A percentile compares a stretch with the other conserved stretches of the same genome.
These are phyloP conservation scores for Hoplostethus mediterraneus DNA, from an alignment of 2,797 vertebrate species.

Conservation along the genomic window DNA sequence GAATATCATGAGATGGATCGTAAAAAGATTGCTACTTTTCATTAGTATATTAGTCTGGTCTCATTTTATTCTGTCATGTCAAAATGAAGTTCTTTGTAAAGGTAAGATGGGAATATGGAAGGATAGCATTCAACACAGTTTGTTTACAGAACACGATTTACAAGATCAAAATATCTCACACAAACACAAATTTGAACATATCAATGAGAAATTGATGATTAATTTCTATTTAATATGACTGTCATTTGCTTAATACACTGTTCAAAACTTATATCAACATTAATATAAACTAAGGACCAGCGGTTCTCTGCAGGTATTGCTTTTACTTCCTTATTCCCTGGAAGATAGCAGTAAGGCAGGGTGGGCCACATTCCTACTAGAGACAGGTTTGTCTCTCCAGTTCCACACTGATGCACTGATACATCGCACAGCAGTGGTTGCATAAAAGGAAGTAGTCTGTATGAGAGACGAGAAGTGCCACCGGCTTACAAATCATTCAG, in stretches of 20 bases:
- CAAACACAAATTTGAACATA: background rate
- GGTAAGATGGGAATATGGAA: background rate
- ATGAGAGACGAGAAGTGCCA: background rate
- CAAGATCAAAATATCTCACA: slow-evolving; percentile 10
- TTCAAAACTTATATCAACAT: background rate
- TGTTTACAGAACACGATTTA: slow-evolving; percentile 3
- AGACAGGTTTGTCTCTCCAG: slow-evolving; percentile 24
- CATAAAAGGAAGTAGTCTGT: background rate
- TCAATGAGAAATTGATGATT: background rate
- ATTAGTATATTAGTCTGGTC: background rate
- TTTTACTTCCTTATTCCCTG: slow-evolving; percentile 22
- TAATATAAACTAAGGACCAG: slow-evolving; percentile 14
- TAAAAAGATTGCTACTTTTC: background rate
- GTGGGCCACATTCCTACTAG: slow-evolving; percentile 29
- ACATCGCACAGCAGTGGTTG: slow-evolving; percentile 1
- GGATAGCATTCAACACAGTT: background rate
- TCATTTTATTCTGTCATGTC: slow-evolving; percentile 1
- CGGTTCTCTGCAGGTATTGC: background rate
- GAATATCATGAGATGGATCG: background rate
- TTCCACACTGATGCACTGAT: slow-evolving; percentile 9
- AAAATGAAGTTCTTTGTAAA: slow-evolving; percentile 4
- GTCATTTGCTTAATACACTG: background rate
- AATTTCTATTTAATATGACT: background rate
- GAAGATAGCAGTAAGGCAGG: slow-evolving; percentile 18
- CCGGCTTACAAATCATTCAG: background rate